Evolutionary conservation across 2,888 invertebrate species (phyloP).

Genomic region (Standfussiana lucernea): DNA sequence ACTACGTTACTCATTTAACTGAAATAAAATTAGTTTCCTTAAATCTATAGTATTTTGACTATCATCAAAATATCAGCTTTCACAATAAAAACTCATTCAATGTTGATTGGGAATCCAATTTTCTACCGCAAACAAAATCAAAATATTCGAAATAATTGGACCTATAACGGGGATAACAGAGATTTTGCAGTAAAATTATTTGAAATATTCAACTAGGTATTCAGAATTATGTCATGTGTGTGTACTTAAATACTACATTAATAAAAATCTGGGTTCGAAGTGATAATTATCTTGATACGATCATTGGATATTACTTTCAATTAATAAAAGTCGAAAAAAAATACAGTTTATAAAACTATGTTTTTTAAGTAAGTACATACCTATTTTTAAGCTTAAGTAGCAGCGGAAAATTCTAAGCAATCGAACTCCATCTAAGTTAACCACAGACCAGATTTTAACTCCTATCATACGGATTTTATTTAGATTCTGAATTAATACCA

Average conservation of each 20-base stretch:
- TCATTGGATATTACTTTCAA: too few relatives aligned
- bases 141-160: conserved; percentile 24
- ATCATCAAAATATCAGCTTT: conserved; percentile 10
- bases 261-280: too few relatives aligned
- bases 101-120: conserved; percentile 1
- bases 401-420: too few relatives aligned
- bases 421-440: too few relatives aligned
- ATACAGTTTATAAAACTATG: too few relatives aligned
- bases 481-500: neutral
- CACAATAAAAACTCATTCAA: neutral
- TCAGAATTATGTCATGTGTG: neutral
- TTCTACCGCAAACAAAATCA: conserved; percentile 9
- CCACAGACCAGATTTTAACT: too few relatives aligned
- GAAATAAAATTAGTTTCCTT: neutral
- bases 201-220: neutral
- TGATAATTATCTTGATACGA: too few relatives aligned
- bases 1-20: neutral
- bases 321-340: too few relatives aligned
- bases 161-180: neutral
- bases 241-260: too few relatives aligned
- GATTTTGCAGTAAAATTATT: neutral
- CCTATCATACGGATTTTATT: too few relatives aligned
- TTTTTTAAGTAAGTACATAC: too few relatives aligned
- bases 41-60: neutral
- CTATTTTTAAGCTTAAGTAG: too few relatives aligned